Evolutionary conservation across 1,140 invertebrate species (phyloP), one percentile per base, ranked within the genome.

Genomic region (Bombus waltoni): DNA sequence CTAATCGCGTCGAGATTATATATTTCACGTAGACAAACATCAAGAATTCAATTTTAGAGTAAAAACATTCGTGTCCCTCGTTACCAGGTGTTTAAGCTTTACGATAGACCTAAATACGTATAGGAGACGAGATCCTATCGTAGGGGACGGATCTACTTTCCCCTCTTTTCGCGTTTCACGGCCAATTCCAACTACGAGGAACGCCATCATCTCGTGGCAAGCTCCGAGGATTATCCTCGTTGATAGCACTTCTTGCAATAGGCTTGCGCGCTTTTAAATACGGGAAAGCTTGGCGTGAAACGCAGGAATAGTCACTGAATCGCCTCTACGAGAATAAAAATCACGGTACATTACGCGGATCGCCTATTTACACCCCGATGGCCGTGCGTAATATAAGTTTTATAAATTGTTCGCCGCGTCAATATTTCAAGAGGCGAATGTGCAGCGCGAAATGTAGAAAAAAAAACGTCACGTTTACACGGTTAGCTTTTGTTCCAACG

Each of bases 11-110:
- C 38, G 53, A 28, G 66, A 79, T 84, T 72, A 84, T 38, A 70
- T 11, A 25, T 62, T 44, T 62, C 42, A 15, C 38, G 25, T 35
- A 62, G 68, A 82, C 59, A 44, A 68, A 70, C 78, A 68, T 80
- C 65, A 42, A 76, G 79, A 76, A 89, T 89, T 89, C 88, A 89
- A 88, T 89, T 81, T 82, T 70, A 40, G 62, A 65, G 35, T 32
- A 74, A 62, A 73, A 68, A 57, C 53, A 35, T 42, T 79, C 74
- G 53, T 22, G 5, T 1, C 6, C 18, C 87, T 89, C 79, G 83
- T 81, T 88, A 86, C 62, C 83, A 82, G 80, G 66, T 82, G 80
- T 57, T 85, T 85, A 88, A 89, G 88, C 79, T 89, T 86, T 89
- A 89, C 35, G 83, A 53, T 22, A 1, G 77, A 71, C 81, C 42